Base-by-base conservation (phyloP, 2,797 vertebrate genomes). In the Mareca penelope region DNA sequence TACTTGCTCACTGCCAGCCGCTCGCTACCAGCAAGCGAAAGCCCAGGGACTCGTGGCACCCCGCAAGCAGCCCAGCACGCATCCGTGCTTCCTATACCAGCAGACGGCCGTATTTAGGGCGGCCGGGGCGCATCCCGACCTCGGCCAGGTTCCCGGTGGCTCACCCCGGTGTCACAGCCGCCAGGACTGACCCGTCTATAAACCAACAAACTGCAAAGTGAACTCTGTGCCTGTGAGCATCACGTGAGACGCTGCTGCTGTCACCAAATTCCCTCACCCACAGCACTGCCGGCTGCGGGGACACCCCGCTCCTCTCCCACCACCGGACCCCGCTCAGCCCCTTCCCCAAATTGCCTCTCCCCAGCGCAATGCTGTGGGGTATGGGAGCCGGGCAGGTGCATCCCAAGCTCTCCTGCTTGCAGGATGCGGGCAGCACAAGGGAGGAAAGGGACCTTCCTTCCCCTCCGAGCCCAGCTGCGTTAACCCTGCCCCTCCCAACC, bases 391-490 rank as follows among this genome's bases (percentile, higher is more conserved):
- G 64, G 61, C 81, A 94, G 65, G 91, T 91, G 59, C 76, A 90
- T 91, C 85, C 94, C 94, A 83, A 85, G 65, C 56, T 24, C 88
- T 83, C 72, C 1, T 6, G 29, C 76, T 86, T 86, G 73, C 88
- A 96, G 93, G 95, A 96, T 94, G 93, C 78, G 91, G 85, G 77
- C 67, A 79, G 35, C 12, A 80, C 80, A 76, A 91, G 76, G 65
- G 81, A 95, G 65, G 81, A 95, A 82, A 94, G 89, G 19, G 64
- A 93, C 90, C 67, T 96, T 91, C 93, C 78, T 88, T 94, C 88
- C 93, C 85, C 52, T 93, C 0, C 35, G 63, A 2, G 52, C 73
- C 6, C 13, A 84, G 65, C 17, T 0, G 2, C 7, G 31, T 96
- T 96, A 96, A 93, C 91, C 73, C 90, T 94, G 42, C 14, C 59